Evolutionary conservation across 2,113 vertebrate genomes (phyloP).

Genomic region (Anolis sagrei): DNA sequence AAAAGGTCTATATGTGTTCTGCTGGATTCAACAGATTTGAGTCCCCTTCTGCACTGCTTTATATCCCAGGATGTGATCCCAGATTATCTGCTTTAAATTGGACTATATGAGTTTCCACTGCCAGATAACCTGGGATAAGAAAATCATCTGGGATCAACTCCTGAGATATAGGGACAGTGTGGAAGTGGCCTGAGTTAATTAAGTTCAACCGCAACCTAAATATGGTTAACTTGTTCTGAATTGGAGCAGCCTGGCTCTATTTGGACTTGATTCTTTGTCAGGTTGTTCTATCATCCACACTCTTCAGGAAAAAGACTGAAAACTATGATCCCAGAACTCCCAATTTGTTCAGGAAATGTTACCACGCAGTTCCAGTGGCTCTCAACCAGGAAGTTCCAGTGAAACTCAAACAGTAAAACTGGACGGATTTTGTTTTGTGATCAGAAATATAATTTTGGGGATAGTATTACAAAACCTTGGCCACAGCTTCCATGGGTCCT

Average conservation of each 20-base stretch:
- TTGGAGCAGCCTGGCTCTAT: neutral
- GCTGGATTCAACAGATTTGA: neutral
- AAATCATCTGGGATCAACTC: too few relatives aligned
- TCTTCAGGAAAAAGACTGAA: neutral
- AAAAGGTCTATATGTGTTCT: too few relatives aligned
- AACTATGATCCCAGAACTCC: neutral
- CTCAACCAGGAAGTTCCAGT: neutral
- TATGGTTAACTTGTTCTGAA: neutral
- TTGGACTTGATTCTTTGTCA: neutral
- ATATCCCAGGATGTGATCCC: too few relatives aligned
- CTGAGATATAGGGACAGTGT: too few relatives aligned
- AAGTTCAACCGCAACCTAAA: neutral
- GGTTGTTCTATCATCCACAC: neutral
- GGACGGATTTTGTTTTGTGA: neutral
- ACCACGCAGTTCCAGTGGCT: neutral
- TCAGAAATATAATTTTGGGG: neutral
- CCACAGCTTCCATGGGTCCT: neutral
- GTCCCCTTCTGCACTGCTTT: too few relatives aligned
- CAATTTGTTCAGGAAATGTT: neutral
- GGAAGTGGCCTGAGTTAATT: neutral
- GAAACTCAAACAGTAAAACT: neutral
- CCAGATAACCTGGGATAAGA: too few relatives aligned
- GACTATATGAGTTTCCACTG: too few relatives aligned
- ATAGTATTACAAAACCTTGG: neutral
- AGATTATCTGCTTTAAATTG: too few relatives aligned